Conservation (phyloP, 2,888 invertebrate genomes). For the Bellardia bayeri region DNA sequence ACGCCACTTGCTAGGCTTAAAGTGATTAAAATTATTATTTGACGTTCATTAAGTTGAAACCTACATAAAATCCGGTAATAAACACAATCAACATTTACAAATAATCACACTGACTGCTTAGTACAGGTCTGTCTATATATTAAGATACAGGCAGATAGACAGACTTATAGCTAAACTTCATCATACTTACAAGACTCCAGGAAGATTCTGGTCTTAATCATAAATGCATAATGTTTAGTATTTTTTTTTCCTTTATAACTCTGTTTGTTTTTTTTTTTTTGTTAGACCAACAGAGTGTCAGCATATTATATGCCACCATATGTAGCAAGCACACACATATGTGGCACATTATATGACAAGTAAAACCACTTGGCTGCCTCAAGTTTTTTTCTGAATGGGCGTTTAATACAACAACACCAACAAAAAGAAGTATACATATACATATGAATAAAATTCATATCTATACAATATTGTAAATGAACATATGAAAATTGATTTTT, state of each 20-base stretch:
- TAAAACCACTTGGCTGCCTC: conserved; percentile 59
- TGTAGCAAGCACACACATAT: conserved; percentile 38
- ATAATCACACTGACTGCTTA: conserved; percentile 14
- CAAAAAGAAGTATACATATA: neutral
- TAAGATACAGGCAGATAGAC: neutral
- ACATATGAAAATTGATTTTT: conserved; percentile 52
- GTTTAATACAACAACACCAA: conserved; percentile 46
- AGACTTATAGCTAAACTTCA: conserved; percentile 2
- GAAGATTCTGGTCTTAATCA: conserved; percentile 58
- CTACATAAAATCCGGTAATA: conserved; percentile 64
- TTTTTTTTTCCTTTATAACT: neutral
- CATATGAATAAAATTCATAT: conserved; percentile 31
- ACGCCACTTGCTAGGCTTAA: conserved; percentile 69
- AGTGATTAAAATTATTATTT: conserved; percentile 79
- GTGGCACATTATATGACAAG: conserved; percentile 59
- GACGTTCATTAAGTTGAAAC: conserved; percentile 80
- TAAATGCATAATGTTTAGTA: conserved; percentile 41
- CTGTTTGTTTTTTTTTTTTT: neutral
- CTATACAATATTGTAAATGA: conserved; percentile 18
- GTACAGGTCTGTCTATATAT: neutral
- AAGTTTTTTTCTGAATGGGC: conserved; percentile 56
- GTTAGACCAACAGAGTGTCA: conserved; percentile 41
- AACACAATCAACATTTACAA: conserved; percentile 43
- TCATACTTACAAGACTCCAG: conserved; percentile 37
- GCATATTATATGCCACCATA: conserved; percentile 43